These are phyloP conservation scores for Agrenia bidenticulata DNA, from an alignment of 2,888 invertebrate genomes.

Conservation along the genomic window DNA sequence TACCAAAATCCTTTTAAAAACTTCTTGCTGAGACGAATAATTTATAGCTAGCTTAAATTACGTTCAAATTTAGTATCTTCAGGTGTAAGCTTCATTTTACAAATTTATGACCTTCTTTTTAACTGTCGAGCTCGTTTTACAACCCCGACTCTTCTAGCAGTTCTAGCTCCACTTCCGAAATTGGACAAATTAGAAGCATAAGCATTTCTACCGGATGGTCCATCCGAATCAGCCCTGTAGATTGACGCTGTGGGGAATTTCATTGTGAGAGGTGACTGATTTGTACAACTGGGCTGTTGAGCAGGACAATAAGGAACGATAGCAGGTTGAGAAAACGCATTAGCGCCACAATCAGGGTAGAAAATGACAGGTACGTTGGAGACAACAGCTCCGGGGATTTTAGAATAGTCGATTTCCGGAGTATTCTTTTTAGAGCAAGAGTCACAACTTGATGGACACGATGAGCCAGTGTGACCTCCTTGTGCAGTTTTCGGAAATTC, in stretches of 20 bases:
- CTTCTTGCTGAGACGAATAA: too few species aligned
- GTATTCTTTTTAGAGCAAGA: conserved; percentile 27
- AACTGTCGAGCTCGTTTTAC: conserved; percentile 32
- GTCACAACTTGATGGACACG: conserved; percentile 24
- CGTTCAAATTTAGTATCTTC: background rate
- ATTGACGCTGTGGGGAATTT: conserved; percentile 35
- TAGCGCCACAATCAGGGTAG: conserved; percentile 49
- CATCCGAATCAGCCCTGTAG: conserved; percentile 15
- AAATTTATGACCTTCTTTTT: background rate
- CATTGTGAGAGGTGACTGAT: conserved; percentile 42
- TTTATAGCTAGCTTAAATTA: too few species aligned
- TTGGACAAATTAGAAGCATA: conserved; percentile 18
- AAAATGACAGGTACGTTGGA: conserved; percentile 50
- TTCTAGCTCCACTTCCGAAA: background rate
- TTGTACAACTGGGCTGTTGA: conserved; percentile 34
- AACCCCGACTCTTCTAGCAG: conserved; percentile 26
- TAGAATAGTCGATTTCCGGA: conserved; percentile 42
- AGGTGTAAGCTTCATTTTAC: background rate
- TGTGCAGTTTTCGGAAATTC: background rate
- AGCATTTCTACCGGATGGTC: conserved; percentile 32
- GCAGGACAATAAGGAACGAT: conserved; percentile 51
- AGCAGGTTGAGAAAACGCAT: conserved; percentile 49
- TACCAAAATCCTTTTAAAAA: too few species aligned
- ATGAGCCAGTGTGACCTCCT: background rate
- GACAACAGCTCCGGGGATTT: conserved; percentile 49